These are phyloP conservation scores for Polylopha cassiicola DNA, from an alignment of 2,888 invertebrate genomes.

Conservation along the genomic window DNA sequence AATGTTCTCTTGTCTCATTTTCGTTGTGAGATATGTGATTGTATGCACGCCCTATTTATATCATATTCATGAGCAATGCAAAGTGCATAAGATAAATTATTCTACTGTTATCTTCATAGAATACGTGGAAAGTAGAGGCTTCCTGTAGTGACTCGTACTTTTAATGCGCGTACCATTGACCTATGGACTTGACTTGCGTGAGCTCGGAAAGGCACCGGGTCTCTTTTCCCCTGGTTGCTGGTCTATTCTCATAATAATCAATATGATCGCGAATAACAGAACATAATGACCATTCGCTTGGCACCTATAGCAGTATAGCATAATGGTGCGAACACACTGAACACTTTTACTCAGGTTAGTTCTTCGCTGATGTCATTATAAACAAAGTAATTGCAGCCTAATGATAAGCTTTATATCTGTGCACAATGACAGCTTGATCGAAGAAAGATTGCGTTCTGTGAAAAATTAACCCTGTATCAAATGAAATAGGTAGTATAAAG, in stretches of 20 bases:
- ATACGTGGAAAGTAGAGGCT: slow-evolving; percentile 41
- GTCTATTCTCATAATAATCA: slow-evolving; percentile 61
- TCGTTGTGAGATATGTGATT: too few relatives aligned
- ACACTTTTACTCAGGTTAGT: slow-evolving; percentile 56
- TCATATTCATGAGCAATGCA: too few relatives aligned
- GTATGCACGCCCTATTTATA: too few relatives aligned
- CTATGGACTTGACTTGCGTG: neutral
- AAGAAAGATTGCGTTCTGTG: slow-evolving; percentile 28
- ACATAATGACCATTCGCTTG: slow-evolving; percentile 49
- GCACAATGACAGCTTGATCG: slow-evolving; percentile 32
- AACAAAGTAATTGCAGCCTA: slow-evolving; percentile 24
- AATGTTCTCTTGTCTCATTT: too few relatives aligned
- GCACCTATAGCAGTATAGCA: slow-evolving; percentile 36
- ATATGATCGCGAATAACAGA: slow-evolving; percentile 57
- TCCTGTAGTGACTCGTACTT: slow-evolving; percentile 23
- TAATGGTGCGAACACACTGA: slow-evolving; percentile 63
- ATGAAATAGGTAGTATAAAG: too few relatives aligned
- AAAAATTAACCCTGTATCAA: too few relatives aligned
- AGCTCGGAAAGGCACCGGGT: neutral
- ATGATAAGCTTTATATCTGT: slow-evolving; percentile 33
- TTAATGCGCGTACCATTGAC: slow-evolving; percentile 5
- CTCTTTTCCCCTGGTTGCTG: slow-evolving; percentile 24
- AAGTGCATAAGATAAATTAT: slow-evolving; percentile 4
- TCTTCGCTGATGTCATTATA: slow-evolving; percentile 35
- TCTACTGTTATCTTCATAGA: slow-evolving; percentile 15